Evolutionary conservation across 2,797 vertebrate species (phyloP).

Genomic region (Sebastes itinus): DNA sequence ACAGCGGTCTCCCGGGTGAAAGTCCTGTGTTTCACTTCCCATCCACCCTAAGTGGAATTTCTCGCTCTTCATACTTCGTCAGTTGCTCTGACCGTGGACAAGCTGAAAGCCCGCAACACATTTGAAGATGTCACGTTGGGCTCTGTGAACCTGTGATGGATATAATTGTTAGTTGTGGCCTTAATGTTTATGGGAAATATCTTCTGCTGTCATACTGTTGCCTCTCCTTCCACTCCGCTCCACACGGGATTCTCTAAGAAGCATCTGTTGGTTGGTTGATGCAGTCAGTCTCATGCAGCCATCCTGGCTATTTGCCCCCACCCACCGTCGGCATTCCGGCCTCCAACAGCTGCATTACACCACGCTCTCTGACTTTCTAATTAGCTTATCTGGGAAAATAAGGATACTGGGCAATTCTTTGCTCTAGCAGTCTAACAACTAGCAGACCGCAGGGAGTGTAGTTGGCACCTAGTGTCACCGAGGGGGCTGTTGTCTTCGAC

Average conservation of each 20-base stretch:
- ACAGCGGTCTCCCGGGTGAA: too few relatives aligned
- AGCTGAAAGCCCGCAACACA: too few relatives aligned
- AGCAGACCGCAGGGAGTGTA: constrained; percentile 61
- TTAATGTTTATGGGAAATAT: background rate
- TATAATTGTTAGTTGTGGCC: background rate
- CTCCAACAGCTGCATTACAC: constrained; percentile 79
- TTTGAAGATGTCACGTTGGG: background rate
- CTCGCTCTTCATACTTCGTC: too few relatives aligned
- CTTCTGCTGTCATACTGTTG: background rate
- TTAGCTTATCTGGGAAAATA: constrained; percentile 78
- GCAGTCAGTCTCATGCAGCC: constrained; percentile 63
- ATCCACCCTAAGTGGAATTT: too few relatives aligned
- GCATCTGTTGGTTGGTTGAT: constrained; percentile 70
- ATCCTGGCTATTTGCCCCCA: constrained; percentile 44
- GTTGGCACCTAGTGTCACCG: constrained; percentile 64
- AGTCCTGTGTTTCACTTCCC: too few relatives aligned
- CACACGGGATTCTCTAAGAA: constrained; percentile 40
- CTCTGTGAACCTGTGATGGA: background rate
- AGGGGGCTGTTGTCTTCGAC: constrained; percentile 66
- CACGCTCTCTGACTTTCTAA: constrained; percentile 79
- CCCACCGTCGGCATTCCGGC: constrained; percentile 41
- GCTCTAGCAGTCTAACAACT: constrained; percentile 82
- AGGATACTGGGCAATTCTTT: constrained; percentile 80
- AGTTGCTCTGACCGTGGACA: too few relatives aligned
- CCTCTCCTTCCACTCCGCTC: constrained; percentile 7